Conservation (phyloP, 2,888 invertebrate genomes). For the Syrphus vitripennis region DNA sequence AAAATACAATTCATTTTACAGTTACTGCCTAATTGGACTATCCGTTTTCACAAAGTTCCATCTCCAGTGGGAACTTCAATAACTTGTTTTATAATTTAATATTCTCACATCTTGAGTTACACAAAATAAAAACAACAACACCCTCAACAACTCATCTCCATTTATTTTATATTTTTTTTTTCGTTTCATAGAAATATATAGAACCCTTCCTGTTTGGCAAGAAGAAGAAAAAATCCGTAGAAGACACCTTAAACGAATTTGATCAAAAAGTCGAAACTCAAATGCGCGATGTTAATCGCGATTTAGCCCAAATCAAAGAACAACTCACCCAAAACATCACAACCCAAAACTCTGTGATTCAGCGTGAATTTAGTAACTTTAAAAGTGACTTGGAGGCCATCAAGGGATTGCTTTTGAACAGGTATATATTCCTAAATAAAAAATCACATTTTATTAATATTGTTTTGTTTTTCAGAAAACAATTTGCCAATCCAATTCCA, state of each 20-base stretch:
- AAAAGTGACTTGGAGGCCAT: slow-evolving; percentile 88
- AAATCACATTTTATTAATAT: neutral
- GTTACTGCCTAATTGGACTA: too few relatives aligned
- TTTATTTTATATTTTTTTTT: neutral
- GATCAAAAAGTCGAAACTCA: slow-evolving; percentile 85
- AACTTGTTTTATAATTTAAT: too few relatives aligned
- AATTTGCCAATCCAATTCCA: slow-evolving; percentile 87
- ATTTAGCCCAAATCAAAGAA: slow-evolving; percentile 85
- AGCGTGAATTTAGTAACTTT: slow-evolving; percentile 85
- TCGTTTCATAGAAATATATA: slow-evolving; percentile 83
- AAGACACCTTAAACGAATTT: slow-evolving; percentile 86
- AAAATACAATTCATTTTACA: too few relatives aligned
- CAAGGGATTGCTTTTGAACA: slow-evolving; percentile 88
- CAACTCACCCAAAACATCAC: slow-evolving; percentile 83
- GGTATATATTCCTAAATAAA: slow-evolving; percentile 81
- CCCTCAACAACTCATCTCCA: neutral
- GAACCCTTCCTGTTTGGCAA: slow-evolving; percentile 87
- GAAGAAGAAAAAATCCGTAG: slow-evolving; percentile 85
- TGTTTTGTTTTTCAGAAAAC: slow-evolving; percentile 84
- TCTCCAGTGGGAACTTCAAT: too few relatives aligned
- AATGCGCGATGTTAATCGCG: slow-evolving; percentile 84
- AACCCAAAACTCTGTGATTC: slow-evolving; percentile 80
- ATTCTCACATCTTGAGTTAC: too few relatives aligned
- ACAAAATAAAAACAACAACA: too few relatives aligned
- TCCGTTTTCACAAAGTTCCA: too few relatives aligned